Conservation (phyloP, 1,140 invertebrate species). For the Cyrtorhinus lividipennis region DNA sequence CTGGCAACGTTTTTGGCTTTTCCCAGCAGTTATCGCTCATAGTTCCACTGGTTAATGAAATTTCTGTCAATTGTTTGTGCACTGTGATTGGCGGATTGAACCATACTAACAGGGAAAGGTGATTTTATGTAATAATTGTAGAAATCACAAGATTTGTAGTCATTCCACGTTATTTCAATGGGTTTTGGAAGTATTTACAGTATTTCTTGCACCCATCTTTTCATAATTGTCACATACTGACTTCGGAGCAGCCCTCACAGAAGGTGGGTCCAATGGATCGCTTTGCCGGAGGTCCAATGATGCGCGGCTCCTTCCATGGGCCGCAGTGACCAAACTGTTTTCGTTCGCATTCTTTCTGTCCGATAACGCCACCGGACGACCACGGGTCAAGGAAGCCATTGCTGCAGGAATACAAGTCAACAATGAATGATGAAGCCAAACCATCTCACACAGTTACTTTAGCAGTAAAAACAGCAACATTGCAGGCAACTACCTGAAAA, state of each 20-base stretch:
- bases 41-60: neutral
- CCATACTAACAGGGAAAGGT: too few relatives aligned
- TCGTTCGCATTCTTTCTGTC: too few relatives aligned
- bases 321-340: constrained; percentile 40
- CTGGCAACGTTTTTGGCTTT: too few relatives aligned
- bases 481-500: constrained; percentile 45
- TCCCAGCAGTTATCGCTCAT: neutral
- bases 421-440: too few relatives aligned
- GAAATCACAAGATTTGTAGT: neutral
- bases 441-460: neutral
- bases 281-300: constrained; percentile 72
- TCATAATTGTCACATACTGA: constrained; percentile 48
- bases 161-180: neutral
- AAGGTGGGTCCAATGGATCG: constrained; percentile 51
- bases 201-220: constrained; percentile 43
- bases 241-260: constrained; percentile 51
- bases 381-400: constrained; percentile 88
- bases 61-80: too few relatives aligned
- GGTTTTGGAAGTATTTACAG: neutral
- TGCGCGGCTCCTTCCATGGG: constrained; percentile 81
- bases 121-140: neutral
- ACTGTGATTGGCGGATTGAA: too few relatives aligned
- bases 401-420: constrained; percentile 38
- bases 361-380: constrained; percentile 71
- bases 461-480: neutral